Base-by-base conservation (phyloP, 2,888 invertebrate genomes). In the Ophion costatus region DNA sequence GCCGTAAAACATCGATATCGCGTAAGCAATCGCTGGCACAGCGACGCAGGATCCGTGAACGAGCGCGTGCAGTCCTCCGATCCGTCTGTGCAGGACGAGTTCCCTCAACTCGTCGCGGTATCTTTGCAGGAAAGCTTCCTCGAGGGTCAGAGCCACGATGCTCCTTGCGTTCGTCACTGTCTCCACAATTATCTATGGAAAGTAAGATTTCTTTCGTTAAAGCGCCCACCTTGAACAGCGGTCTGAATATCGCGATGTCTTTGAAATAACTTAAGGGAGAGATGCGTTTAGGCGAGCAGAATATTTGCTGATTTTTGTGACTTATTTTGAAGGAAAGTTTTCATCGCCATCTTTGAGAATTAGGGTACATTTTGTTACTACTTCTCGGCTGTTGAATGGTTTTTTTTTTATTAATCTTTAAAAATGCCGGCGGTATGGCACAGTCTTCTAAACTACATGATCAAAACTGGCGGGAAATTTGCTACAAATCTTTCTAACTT, bases 31-130 rank as follows among this genome's bases (percentile, higher is more conserved):
- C 76, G 92, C 91, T 0, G 93, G 93, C 75, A 92, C 90, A 42
- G 92, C 89, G 67, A 93, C 93, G 20, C 93, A 90, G 82, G 93
- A 90, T 9, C 93, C 94, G 87, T 93, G 93, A 17, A 93, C 88
- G 11, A 92, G 74, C 51, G 93, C 93, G 83, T 91, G 84, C 20
- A 91, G 29, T 75, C 89, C 89, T 69, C 90, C 78, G 70, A 78
- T 70, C 29, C 64, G 64, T 57, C 86, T 74, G 10, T 79, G 61
- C 9, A 11, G 17, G 17, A 59, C 73, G 24, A 86, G 64, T 63
- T 66, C 76, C 10, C 77, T 22, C 14, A 84, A 22, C 29, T 80
- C 84, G 20, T 77, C 63, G 5, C 63, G 29, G 10, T 86, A 86
- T 38, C 73, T 84, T 10, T 73, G 76, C 2, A 82, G 64, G 42